These are phyloP conservation scores for Rhinoraja longicauda DNA, from an alignment of 2,797 vertebrate species.

Conservation along the genomic window DNA sequence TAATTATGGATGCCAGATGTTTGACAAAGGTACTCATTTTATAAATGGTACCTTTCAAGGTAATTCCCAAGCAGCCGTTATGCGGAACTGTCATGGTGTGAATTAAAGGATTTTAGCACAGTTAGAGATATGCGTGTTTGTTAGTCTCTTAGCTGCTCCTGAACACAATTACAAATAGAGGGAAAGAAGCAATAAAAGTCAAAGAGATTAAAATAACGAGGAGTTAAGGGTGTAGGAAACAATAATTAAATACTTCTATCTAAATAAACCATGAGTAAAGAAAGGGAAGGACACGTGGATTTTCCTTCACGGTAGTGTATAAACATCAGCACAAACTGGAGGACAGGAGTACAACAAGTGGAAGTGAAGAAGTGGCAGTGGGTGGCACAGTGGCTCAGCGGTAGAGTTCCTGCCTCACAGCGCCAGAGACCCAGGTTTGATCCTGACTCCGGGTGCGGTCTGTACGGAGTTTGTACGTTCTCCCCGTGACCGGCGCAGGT, in stretches of 20 bases:
- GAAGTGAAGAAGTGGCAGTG: not conserved
- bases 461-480: no score
- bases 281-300: not conserved
- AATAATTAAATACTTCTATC: not conserved
- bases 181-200: not conserved
- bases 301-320: not conserved
- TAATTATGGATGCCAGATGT: slow-evolving; percentile 28
- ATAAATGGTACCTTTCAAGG: slow-evolving; percentile 31
- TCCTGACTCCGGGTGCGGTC: no score
- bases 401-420: no score
- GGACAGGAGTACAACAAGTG: not conserved
- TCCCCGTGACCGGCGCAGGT: no score
- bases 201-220: not conserved
- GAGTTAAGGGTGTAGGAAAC: not conserved
- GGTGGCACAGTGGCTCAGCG: no score
- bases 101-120: slow-evolving; percentile 25
- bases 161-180: not conserved
- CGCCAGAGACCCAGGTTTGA: no score
- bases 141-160: not conserved
- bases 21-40: slow-evolving; percentile 36
- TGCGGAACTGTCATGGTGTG: not conserved
- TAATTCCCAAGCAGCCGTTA: slow-evolving; percentile 26
- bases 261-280: not conserved
- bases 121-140: not conserved
- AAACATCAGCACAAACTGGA: not conserved